Base-by-base conservation (phyloP, 2,797 vertebrate species). In the Phoebastria nigripes region DNA sequence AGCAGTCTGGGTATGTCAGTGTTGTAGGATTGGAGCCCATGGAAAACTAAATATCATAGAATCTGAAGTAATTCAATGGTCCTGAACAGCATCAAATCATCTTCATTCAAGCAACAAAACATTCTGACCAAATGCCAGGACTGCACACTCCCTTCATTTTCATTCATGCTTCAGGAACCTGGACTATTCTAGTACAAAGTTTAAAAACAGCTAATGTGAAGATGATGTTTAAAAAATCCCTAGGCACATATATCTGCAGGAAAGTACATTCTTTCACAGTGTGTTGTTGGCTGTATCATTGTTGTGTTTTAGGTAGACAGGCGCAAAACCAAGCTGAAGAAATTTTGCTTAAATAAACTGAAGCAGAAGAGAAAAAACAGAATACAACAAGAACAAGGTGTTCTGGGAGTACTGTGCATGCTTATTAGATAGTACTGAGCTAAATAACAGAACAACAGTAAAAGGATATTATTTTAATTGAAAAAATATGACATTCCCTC, bases 311-410 rank as follows among this genome's bases (percentile, higher is more conserved):
- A 31, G 12, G n/a, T 91, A 82, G 70, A 69, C 2, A 87, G 19
- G 11, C 44, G 56, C 9, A 86, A 89, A 61, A 71, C 41, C 19
- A 91, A 96, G 51, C 26, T 46, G 26, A 93, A 78, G 20, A 94
- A 67, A 46, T 94, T 95, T 72, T 85, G 7, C 70, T 93, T 89
- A 14, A 94, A 74, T 49, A 95, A 91, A 92, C 12, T 51, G 26
- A 89, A 87, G 49, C 11, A 61, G 47, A 69, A 69, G 41, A 77
- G 76, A 19, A 81, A 83, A 56, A 31, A 2, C 11, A 59, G 46
- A 86, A 66, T 22, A 61, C 33, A 71, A 67, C 8, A 76, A 87
- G 69, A 83, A 51, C 58, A 70, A 84, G 33, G 8, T 90, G 12
- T 65, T 77, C 31, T 70, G 79, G 70, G 86, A 90, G 26, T 65